phyloP scores from a whole-genome alignment of 2,113 vertebrate genomes.

The Ptyas mucosa region DNA sequence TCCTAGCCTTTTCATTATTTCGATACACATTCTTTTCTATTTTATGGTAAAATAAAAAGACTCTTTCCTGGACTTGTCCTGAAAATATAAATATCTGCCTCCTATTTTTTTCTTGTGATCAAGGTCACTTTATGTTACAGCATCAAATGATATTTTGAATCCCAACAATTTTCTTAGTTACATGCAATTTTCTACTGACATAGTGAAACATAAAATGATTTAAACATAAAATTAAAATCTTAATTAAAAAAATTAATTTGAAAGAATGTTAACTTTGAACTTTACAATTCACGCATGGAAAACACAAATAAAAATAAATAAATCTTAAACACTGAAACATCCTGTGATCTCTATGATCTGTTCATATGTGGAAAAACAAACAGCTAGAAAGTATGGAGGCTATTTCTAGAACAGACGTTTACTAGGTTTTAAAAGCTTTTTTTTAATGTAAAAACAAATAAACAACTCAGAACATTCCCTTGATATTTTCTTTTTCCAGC shows the following conservation, averaged over 20 bases:
- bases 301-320: neutral
- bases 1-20: no score
- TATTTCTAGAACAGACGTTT: constrained; percentile 31
- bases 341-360: neutral
- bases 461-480: neutral
- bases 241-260: neutral
- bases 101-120: neutral
- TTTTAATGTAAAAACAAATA: neutral
- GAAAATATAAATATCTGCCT: no score
- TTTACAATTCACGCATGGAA: neutral
- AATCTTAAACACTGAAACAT: neutral
- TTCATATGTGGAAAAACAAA: neutral
- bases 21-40: no score
- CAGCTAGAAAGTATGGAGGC: neutral
- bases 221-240: neutral
- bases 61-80: no score
- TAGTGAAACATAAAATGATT: neutral
- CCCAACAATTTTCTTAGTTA: neutral
- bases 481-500: neutral
- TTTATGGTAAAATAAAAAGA: no score
- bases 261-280: neutral
- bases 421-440: neutral
- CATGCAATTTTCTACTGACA: neutral
- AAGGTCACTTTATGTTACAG: neutral
- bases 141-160: neutral